Evolutionary conservation across 2,888 invertebrate species (phyloP), one percentile per base, ranked within the genome.

Genomic region (Sepioteuthis lessoniana): DNA sequence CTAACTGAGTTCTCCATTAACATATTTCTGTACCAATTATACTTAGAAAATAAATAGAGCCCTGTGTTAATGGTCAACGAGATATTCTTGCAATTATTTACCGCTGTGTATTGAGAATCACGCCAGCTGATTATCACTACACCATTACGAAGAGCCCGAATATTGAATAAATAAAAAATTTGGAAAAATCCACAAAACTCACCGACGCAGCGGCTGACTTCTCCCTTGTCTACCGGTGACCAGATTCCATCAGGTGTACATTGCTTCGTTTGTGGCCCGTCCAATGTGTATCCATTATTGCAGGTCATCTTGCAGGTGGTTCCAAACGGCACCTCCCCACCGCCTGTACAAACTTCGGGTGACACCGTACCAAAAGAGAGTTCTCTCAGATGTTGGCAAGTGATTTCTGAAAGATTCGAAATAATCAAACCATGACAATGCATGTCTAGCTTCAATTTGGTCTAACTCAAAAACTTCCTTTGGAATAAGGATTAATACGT

Each of bases 251-350:
- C 97, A 50, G 98, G 98, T 16, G 97, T 97, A 95, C 98, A 98
- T 42, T 97, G 97, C 95, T 97, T 97, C 76, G 97, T 97, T 76
- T 97, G 95, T 0, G 98, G 97, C 0, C 98, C 98, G 94, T 97
- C 97, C 13, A 98, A 96, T 90, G 97, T 97, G 96, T 98, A 98
- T 10, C 98, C 98, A 13, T 97, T 96, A n/a, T 97, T 97, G 96
- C 98, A 98, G 16, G 97, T 96, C 91, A 98, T 97, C 31, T 97
- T 97, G 96, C 98, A 98, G 42, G 97, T 97, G 46, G 98, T 98
- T 0, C 98, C 98, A 96, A 97, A 98, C 0, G 97, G 97, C 76
- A 98, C 98, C 95, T 98, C 98, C 8, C 95, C 38, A 96, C 97
- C 42, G 96, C 97, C 35, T 1, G 97, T 97, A 95, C 98, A 98